Evolutionary conservation across 2,888 invertebrate genomes (phyloP).

Genomic region (Mylabris sibirica): DNA sequence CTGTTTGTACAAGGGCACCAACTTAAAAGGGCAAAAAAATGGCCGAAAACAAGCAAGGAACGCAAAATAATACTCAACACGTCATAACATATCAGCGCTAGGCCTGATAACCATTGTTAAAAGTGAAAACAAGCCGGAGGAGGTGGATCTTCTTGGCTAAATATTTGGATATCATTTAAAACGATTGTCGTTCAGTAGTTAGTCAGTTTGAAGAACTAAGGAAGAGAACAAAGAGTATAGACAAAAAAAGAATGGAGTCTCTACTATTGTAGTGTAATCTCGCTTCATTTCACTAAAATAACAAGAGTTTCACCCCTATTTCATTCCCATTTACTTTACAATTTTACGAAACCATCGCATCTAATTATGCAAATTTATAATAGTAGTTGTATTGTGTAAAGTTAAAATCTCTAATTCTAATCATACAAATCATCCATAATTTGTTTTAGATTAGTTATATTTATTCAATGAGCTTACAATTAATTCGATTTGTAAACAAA

Average conservation of each 20-base stretch:
- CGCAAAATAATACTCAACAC: too few relatives aligned
- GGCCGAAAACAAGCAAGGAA: too few relatives aligned
- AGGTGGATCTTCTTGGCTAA: neutral
- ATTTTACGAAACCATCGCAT: neutral
- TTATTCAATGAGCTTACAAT: neutral
- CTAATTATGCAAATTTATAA: neutral
- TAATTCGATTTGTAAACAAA: too few relatives aligned
- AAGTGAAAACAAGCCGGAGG: neutral
- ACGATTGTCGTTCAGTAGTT: neutral
- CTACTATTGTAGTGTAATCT: neutral
- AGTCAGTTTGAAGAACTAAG: neutral
- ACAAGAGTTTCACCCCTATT: neutral
- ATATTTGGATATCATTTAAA: neutral
- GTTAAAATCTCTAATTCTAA: neutral
- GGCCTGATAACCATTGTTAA: too few relatives aligned
- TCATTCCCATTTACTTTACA: neutral
- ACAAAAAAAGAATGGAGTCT: too few relatives aligned
- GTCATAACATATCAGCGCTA: too few relatives aligned
- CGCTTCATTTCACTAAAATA: slow-evolving; percentile 4
- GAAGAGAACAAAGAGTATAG: neutral
- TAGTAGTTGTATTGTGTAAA: neutral
- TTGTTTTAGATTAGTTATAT: neutral
- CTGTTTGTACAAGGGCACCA: too few relatives aligned
- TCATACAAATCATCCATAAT: neutral
- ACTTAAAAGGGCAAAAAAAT: too few relatives aligned